phyloP scores from a whole-genome alignment of 2,113 vertebrate genomes.

The Daubentonia madagascariensis region DNA sequence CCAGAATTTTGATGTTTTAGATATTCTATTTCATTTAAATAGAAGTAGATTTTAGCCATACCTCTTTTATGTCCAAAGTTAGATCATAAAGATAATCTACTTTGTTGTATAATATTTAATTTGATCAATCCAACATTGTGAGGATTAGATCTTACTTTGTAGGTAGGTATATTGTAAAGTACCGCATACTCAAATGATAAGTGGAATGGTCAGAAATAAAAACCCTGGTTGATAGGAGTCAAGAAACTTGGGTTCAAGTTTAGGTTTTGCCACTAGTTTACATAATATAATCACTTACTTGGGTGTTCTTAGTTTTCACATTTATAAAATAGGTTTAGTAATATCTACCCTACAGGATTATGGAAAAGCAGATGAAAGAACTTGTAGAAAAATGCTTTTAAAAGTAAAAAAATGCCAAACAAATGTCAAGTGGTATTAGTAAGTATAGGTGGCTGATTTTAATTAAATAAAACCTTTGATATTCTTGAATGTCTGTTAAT shows the following conservation, averaged over 20 bases:
- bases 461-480: constrained; percentile 17
- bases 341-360: not conserved
- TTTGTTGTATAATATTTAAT: not conserved
- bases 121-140: not conserved
- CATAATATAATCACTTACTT: not conserved
- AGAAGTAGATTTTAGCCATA: not conserved
- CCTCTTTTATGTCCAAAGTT: not conserved
- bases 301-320: not conserved
- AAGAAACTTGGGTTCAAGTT: not conserved
- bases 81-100: not conserved
- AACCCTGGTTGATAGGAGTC: not conserved
- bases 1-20: not conserved
- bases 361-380: not conserved
- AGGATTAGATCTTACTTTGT: not conserved
- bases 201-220: not conserved
- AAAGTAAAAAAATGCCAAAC: not conserved
- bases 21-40: not conserved
- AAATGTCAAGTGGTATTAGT: not conserved
- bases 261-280: not conserved
- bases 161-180: not conserved
- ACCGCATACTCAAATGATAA: not conserved
- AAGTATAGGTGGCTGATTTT: not conserved
- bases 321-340: not conserved
- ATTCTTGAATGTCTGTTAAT: not conserved
- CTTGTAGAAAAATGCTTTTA: not conserved